These are phyloP conservation scores for Chaetoderma sp. DNA, from an alignment of 2,888 invertebrate genomes.

Conservation along the genomic window DNA sequence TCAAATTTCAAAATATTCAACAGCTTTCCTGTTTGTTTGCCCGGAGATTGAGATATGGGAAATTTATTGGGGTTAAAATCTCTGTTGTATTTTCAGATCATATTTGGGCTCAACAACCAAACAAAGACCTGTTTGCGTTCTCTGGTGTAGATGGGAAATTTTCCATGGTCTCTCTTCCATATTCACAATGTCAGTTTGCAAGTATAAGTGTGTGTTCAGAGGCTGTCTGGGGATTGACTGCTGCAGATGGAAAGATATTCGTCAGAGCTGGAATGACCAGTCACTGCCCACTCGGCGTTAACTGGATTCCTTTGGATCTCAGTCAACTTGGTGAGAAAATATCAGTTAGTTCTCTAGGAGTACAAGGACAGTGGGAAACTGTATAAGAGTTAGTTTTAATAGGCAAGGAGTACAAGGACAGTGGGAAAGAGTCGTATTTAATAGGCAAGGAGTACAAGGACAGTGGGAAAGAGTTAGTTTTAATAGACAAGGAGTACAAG, in stretches of 20 bases:
- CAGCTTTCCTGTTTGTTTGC: background rate
- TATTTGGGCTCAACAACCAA: slow-evolving; percentile 69
- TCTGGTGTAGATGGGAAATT: slow-evolving; percentile 49
- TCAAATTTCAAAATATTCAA: too few species aligned
- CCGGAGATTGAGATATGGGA: too few species aligned
- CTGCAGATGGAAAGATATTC: slow-evolving; percentile 67
- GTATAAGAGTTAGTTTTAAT: too few species aligned
- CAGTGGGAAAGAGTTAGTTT: too few species aligned
- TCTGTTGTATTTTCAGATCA: slow-evolving; percentile 57
- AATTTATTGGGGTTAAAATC: slow-evolving; percentile 11
- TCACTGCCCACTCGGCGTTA: slow-evolving; percentile 66
- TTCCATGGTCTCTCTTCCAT: slow-evolving; percentile 33
- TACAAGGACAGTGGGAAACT: too few species aligned
- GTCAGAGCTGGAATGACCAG: slow-evolving; percentile 70
- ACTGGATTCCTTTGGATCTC: slow-evolving; percentile 70
- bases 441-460: too few species aligned
- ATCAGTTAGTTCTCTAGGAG: too few species aligned
- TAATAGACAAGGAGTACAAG: too few species aligned
- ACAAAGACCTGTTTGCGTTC: slow-evolving; percentile 68
- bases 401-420: too few species aligned
- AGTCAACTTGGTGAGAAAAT: slow-evolving; percentile 66
- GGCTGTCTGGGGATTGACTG: slow-evolving; percentile 71
- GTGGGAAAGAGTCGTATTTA: too few species aligned
- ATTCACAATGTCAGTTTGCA: slow-evolving; percentile 26
- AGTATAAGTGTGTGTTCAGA: slow-evolving; percentile 68